Evolutionary conservation across 2,797 vertebrate species (phyloP).

Genomic region (Siniperca undulata): DNA sequence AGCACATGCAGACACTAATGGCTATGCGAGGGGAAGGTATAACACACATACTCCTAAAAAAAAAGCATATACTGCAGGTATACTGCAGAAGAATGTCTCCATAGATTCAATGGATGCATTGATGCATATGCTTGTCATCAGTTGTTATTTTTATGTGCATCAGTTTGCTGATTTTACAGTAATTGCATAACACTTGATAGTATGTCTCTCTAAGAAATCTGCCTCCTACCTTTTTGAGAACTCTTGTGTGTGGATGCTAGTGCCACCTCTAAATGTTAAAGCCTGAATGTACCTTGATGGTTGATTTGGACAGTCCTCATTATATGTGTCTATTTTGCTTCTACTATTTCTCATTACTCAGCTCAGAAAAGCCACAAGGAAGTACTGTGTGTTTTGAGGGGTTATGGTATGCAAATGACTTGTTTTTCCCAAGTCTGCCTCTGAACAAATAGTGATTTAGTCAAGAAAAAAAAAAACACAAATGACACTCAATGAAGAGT

Average conservation of each 20-base stretch:
- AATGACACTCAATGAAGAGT: slow-evolving; percentile 62
- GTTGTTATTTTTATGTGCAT: slow-evolving; percentile 23
- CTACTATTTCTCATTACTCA: slow-evolving; percentile 21
- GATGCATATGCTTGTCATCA: slow-evolving; percentile 21
- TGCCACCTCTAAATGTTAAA: neutral
- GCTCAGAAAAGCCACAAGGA: slow-evolving; percentile 26
- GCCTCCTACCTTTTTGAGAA: neutral
- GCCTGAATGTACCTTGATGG: neutral
- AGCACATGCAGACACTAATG: slow-evolving; percentile 4
- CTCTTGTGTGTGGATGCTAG: neutral
- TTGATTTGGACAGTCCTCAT: slow-evolving; percentile 14
- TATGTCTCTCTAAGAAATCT: neutral
- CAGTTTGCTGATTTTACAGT: slow-evolving; percentile 17
- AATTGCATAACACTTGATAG: slow-evolving; percentile 14
- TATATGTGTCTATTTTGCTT: slow-evolving; percentile 19
- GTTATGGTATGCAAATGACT: slow-evolving; percentile 55
- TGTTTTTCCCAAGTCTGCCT: slow-evolving; percentile 45
- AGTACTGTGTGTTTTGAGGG: slow-evolving; percentile 8
- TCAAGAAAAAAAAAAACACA: slow-evolving; percentile 17
- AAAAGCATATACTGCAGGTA: slow-evolving; percentile 32
- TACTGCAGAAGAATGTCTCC: neutral
- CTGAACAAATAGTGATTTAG: slow-evolving; percentile 64
- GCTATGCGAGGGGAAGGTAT: neutral
- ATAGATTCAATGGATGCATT: slow-evolving; percentile 5
- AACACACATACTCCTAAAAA: neutral